Percentiles rank a stretch among this genome's conserved stretches.
These are phyloP conservation scores for Drosophila parthenogenetica DNA, from an alignment of 2,888 invertebrate species.

Conservation along the genomic window DNA sequence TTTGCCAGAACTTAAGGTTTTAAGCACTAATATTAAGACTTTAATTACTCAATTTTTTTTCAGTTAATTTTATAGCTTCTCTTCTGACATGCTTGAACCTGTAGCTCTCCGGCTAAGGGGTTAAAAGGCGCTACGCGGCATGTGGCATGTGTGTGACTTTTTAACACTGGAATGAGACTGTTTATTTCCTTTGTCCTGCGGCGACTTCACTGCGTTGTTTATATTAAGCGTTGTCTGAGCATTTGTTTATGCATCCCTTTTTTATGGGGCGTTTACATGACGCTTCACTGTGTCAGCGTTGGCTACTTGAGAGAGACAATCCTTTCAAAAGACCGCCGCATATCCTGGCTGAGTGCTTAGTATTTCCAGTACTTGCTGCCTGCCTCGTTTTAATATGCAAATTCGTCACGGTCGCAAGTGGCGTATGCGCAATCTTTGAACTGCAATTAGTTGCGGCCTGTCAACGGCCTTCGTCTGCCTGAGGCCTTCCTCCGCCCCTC, in stretches of 20 bases:
- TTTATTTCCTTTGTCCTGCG: slow-evolving; percentile 38
- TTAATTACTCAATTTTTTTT: background rate
- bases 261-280: slow-evolving; percentile 52
- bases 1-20: too few relatives aligned
- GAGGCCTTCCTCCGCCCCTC: background rate
- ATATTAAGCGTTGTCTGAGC: slow-evolving; percentile 43
- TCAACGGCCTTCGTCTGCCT: slow-evolving; percentile 33
- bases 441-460: slow-evolving; percentile 66
- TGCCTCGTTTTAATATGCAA: slow-evolving; percentile 39
- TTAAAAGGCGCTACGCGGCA: slow-evolving; percentile 47
- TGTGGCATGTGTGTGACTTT: slow-evolving; percentile 47
- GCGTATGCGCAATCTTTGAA: slow-evolving; percentile 71
- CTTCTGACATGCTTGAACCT: background rate
- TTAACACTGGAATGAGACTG: background rate
- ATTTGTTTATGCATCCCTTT: slow-evolving; percentile 69
- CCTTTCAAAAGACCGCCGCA: slow-evolving; percentile 61
- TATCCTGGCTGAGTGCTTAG: background rate
- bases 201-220: slow-evolving; percentile 63
- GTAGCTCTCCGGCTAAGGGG: slow-evolving; percentile 15
- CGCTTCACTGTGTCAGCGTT: slow-evolving; percentile 35
- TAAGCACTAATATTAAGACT: too few relatives aligned
- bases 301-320: slow-evolving; percentile 59
- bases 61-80: background rate
- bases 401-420: slow-evolving; percentile 59
- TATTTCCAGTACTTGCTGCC: background rate